Percentiles rank a stretch among this genome's conserved stretches.
phyloP scores from a whole-genome alignment of 1,140 invertebrate genomes.

The Cotesia typhae region DNA sequence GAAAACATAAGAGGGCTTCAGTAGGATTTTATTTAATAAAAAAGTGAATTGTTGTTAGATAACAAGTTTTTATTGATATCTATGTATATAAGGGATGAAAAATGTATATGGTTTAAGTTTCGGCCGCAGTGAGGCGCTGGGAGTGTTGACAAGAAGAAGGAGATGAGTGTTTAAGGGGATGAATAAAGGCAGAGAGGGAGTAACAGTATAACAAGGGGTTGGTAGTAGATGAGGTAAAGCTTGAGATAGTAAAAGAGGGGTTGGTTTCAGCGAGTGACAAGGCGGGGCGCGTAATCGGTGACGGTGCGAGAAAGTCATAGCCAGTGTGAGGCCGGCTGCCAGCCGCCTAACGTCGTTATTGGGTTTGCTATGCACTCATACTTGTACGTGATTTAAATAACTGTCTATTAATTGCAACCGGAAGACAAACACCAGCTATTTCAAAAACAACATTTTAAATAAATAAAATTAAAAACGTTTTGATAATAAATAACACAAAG shows the following conservation, averaged over 20 bases:
- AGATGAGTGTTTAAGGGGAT: constrained; percentile 17
- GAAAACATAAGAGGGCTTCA: no score
- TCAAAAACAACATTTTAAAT: no score
- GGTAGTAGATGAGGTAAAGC: constrained; percentile 36
- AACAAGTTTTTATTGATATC: neutral
- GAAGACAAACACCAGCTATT: no score
- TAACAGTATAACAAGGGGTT: constrained; percentile 25
- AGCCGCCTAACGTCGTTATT: constrained; percentile 61
- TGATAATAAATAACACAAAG: no score
- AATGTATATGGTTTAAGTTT: constrained; percentile 4
- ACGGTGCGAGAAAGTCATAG: constrained; percentile 44
- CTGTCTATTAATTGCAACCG: constrained; percentile 7
- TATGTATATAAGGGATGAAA: neutral
- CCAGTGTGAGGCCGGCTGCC: constrained; percentile 64
- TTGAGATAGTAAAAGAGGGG: constrained; percentile 34
- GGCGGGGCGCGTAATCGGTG: constrained; percentile 52
- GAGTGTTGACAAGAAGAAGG: constrained; percentile 9
- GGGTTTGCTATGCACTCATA: constrained; percentile 40
- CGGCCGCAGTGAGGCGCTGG: constrained; percentile 40
- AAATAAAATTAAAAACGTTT: no score
- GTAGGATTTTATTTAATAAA: no score
- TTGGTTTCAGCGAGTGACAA: constrained; percentile 48
- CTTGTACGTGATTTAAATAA: constrained; percentile 29
- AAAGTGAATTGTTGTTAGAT: no score
- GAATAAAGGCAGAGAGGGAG: constrained; percentile 6